These are phyloP conservation scores for Trematomus loennbergii DNA, from an alignment of 2,113 vertebrate species.

Conservation along the genomic window DNA sequence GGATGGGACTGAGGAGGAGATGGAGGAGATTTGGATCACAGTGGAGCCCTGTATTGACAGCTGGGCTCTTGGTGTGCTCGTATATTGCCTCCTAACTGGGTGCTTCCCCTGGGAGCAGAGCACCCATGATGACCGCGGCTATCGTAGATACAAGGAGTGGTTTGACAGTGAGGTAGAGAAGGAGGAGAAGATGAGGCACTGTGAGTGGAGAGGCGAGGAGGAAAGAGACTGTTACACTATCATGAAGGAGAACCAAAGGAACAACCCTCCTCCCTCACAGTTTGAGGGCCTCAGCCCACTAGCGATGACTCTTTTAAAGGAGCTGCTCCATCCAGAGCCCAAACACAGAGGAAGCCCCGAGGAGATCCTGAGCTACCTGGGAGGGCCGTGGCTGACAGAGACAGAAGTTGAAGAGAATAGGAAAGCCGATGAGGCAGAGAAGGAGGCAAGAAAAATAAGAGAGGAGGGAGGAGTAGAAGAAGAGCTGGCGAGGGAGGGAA, in stretches of 20 bases:
- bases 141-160: conserved; percentile 86
- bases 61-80: conserved; percentile 91
- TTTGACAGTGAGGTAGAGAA: conserved; percentile 71
- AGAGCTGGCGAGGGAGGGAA: conserved; percentile 74
- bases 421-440: conserved; percentile 77
- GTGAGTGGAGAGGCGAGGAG: background rate
- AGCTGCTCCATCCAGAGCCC: conserved; percentile 87
- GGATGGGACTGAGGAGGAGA: conserved; percentile 61
- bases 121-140: conserved; percentile 83
- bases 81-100: conserved; percentile 88
- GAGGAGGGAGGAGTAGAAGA: conserved; percentile 74
- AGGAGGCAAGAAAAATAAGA: conserved; percentile 77
- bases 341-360: conserved; percentile 83
- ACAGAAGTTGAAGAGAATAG: conserved; percentile 78
- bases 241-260: conserved; percentile 47
- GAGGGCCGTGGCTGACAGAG: conserved; percentile 82
- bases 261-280: conserved; percentile 77
- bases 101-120: conserved; percentile 91
- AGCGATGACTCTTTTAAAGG: conserved; percentile 84
- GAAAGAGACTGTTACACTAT: conserved; percentile 35
- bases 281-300: conserved; percentile 83
- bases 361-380: conserved; percentile 86
- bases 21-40: conserved; percentile 80
- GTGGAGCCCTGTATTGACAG: conserved; percentile 88
- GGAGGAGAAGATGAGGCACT: conserved; percentile 13